These are phyloP conservation scores for Rhopalosiphum padi DNA, from an alignment of 1,140 invertebrate species.

Conservation along the genomic window DNA sequence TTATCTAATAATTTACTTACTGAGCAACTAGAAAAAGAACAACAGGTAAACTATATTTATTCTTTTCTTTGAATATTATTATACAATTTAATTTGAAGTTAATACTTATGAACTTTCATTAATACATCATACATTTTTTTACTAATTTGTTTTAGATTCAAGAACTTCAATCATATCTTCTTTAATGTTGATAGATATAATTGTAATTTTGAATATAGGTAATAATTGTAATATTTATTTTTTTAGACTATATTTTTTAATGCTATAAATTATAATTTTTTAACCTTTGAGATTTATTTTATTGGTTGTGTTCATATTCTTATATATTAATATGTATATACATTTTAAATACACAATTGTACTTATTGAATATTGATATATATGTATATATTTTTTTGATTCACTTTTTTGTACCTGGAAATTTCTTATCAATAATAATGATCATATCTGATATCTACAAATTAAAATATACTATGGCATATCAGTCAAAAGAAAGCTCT, in stretches of 20 bases:
- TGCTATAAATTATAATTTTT: not conserved
- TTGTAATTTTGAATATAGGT: not conserved
- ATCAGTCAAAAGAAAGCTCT: too few relatives aligned
- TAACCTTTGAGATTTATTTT: not conserved
- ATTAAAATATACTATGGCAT: not conserved
- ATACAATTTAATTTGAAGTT: not conserved
- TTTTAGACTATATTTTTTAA: not conserved
- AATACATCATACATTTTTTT: not conserved
- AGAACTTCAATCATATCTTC: slow-evolving; percentile 45
- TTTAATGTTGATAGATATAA: not conserved
- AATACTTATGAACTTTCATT: not conserved
- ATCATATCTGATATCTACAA: not conserved
- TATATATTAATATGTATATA: not conserved
- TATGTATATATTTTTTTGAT: not conserved
- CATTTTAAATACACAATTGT: not conserved
- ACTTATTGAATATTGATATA: not conserved
- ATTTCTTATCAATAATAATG: not conserved
- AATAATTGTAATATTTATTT: not conserved
- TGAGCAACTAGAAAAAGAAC: slow-evolving; percentile 81
- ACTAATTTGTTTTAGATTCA: slow-evolving; percentile 38
- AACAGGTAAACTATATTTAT: slow-evolving; percentile 69
- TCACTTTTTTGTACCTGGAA: not conserved
- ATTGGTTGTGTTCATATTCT: not conserved
- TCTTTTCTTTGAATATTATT: not conserved
- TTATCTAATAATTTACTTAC: slow-evolving; percentile 78